phyloP scores from a whole-genome alignment of 2,797 vertebrate genomes.

The Odontamblyopus rebecca region DNA sequence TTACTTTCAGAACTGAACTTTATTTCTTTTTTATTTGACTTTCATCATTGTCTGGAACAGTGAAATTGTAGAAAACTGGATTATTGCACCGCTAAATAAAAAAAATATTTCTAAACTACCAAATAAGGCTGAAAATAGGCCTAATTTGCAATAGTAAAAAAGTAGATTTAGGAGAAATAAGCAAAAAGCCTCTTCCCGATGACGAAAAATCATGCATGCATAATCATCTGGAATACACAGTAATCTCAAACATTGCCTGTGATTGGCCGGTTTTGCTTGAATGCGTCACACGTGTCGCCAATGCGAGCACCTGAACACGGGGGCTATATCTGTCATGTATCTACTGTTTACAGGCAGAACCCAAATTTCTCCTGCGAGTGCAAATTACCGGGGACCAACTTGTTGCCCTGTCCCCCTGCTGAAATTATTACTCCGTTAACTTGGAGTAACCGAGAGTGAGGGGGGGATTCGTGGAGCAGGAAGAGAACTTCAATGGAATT shows the following conservation, averaged over 20 bases:
- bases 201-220: no score
- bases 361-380: constrained; percentile 64
- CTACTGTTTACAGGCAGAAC: constrained; percentile 63
- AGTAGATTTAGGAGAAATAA: no score
- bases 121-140: no score
- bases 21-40: no score
- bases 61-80: no score
- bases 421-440: constrained; percentile 50
- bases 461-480: constrained; percentile 22
- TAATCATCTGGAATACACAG: no score
- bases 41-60: no score
- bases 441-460: constrained; percentile 19
- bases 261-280: constrained; percentile 44
- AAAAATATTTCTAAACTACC: no score
- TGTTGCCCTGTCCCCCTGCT: constrained; percentile 57
- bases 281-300: constrained; percentile 48
- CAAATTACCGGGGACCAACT: constrained; percentile 65
- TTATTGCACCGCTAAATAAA: no score
- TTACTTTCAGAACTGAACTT: no score
- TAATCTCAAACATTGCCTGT: constrained; percentile 15
- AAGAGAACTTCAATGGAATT: constrained; percentile 67
- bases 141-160: no score
- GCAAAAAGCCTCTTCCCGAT: no score
- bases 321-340: constrained; percentile 61
- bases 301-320: constrained; percentile 29